These are phyloP conservation scores for Rhodinocichla rosea DNA, from an alignment of 2,113 vertebrate genomes.

Conservation along the genomic window DNA sequence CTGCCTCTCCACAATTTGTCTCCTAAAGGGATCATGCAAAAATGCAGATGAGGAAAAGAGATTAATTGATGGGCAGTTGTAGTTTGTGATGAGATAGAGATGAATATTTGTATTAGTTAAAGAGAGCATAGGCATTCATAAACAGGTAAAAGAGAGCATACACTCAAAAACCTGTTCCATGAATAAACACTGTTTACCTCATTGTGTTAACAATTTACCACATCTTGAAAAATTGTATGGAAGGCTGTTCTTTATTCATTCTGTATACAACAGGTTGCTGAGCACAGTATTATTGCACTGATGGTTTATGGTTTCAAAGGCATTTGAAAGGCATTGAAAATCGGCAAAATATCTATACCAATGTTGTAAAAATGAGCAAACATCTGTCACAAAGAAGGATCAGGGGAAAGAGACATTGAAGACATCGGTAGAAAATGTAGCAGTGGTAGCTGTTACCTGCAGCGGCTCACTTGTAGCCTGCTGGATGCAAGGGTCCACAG, in stretches of 20 bases:
- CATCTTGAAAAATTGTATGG: background rate
- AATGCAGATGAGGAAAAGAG: background rate
- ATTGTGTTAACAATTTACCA: background rate
- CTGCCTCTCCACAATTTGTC: background rate
- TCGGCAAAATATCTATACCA: background rate
- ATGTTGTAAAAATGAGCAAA: background rate
- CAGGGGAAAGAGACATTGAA: fast-evolving
- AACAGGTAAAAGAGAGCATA: background rate
- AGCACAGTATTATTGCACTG: no score
- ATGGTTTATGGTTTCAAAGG: background rate
- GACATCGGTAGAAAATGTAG: background rate
- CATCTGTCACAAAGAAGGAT: background rate
- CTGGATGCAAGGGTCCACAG: background rate
- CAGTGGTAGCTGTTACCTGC: background rate
- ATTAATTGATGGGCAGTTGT: background rate
- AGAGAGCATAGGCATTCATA: background rate
- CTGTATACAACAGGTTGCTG: background rate
- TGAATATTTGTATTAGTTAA: background rate
- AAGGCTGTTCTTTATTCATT: background rate
- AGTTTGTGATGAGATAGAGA: background rate
- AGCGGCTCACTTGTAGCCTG: background rate
- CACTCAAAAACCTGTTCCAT: background rate
- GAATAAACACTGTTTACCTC: background rate
- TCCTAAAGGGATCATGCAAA: background rate
- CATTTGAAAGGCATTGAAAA: background rate